Evolutionary conservation across 2,113 vertebrate genomes (phyloP).

Genomic region (Gopherus evgoodei): DNA sequence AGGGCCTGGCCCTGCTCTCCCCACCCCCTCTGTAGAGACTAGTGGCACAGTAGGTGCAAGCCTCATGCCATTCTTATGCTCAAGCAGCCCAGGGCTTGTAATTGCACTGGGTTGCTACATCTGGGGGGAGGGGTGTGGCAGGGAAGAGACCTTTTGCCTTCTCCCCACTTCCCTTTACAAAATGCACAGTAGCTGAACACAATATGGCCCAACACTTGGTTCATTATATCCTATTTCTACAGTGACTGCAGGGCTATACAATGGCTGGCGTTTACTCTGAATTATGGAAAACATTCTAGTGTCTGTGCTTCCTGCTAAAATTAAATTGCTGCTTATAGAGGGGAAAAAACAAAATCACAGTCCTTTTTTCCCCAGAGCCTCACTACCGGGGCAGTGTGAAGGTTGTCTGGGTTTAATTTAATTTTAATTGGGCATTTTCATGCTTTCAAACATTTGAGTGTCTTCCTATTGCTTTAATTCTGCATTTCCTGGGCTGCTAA

Average conservation of each 20-base stretch:
- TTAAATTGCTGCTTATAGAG: not conserved
- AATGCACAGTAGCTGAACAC: not conserved
- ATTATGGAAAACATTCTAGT: not conserved
- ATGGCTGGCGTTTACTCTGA: not conserved
- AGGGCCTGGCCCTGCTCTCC: not conserved
- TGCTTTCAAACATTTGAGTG: not conserved
- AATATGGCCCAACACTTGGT: not conserved
- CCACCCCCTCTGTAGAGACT: not conserved
- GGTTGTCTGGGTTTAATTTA: not conserved
- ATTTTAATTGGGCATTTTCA: not conserved
- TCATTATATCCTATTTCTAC: not conserved
- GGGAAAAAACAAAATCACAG: not conserved
- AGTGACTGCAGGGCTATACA: not conserved
- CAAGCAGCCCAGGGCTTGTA: not conserved
- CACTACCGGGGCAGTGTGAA: not conserved
- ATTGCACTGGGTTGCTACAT: too few species aligned
- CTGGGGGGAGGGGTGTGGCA: too few species aligned
- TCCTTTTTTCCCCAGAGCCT: not conserved
- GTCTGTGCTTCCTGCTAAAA: not conserved
- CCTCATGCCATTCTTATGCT: not conserved
- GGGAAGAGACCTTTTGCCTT: not conserved
- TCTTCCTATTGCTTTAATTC: not conserved
- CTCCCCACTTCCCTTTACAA: not conserved
- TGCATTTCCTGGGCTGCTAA: not conserved
- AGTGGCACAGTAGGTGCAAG: not conserved